phyloP scores from a whole-genome alignment of 2,888 invertebrate species.

The Polydrusus pterygomalis region DNA sequence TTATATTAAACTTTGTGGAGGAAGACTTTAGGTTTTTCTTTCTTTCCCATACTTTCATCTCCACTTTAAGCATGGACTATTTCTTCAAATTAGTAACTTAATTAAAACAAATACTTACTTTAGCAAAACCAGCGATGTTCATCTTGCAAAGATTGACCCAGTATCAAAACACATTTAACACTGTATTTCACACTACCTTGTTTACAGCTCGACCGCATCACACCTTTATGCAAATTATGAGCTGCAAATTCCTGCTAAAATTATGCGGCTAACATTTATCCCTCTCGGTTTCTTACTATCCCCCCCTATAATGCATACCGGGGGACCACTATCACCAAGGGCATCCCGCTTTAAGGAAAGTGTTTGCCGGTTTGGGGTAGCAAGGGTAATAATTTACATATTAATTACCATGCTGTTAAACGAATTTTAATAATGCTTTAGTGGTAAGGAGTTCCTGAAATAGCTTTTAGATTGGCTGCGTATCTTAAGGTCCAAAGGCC shows the following conservation, averaged over 20 bases:
- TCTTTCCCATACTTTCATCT: too few relatives aligned
- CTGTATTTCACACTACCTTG: conserved; percentile 19
- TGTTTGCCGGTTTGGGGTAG: neutral
- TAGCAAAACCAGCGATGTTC: neutral
- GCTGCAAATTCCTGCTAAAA: conserved; percentile 22
- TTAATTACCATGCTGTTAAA: neutral
- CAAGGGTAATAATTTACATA: conserved; percentile 2
- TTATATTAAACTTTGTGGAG: too few relatives aligned
- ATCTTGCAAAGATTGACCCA: neutral
- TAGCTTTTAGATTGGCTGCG: neutral
- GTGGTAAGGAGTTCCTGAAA: too few relatives aligned
- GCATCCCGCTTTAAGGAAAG: neutral
- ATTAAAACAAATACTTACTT: too few relatives aligned
- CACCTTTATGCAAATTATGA: conserved; percentile 43
- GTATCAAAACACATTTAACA: neutral
- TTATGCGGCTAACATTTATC: conserved; percentile 41
- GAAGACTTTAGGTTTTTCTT: too few relatives aligned
- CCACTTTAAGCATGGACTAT: too few relatives aligned
- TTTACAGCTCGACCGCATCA: conserved; percentile 43
- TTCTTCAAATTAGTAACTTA: too few relatives aligned
- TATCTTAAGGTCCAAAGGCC: neutral
- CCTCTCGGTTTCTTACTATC: conserved; percentile 40
- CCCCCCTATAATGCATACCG: conserved; percentile 35
- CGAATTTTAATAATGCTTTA: neutral
- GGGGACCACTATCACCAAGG: conserved; percentile 30